A percentile compares a stretch with the other conserved stretches of the same genome.
Evolutionary conservation across 2,113 vertebrate species (phyloP).

Genomic region (Bagarius yarrelli): DNA sequence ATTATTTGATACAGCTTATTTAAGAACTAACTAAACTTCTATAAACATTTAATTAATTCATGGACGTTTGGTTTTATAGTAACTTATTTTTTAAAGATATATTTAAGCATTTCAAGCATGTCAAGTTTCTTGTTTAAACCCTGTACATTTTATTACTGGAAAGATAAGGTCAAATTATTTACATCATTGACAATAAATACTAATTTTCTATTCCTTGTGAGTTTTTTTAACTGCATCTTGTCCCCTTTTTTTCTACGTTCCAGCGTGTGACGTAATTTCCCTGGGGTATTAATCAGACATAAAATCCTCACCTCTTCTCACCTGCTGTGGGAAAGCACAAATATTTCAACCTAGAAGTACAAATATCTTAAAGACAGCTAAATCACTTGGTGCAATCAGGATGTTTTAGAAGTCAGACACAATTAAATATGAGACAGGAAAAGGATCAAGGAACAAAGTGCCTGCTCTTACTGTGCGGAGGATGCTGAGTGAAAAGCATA

Average conservation of each 20-base stretch:
- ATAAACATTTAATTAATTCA: background rate
- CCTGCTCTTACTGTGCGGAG: background rate
- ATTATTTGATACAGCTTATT: background rate
- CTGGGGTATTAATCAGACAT: slow-evolving; percentile 7
- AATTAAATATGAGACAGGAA: background rate
- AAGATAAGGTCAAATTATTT: background rate
- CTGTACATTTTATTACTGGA: background rate
- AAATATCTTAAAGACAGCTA: background rate
- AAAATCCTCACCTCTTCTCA: background rate
- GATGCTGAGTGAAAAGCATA: background rate
- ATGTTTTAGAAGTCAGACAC: background rate
- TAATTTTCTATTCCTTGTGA: background rate
- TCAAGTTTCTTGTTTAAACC: background rate
- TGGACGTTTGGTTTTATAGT: background rate
- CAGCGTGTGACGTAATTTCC: background rate
- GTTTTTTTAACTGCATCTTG: slow-evolving; percentile 1
- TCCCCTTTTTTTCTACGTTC: background rate
- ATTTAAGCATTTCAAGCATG: background rate
- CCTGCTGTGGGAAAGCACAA: background rate
- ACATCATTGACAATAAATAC: background rate
- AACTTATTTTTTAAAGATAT: no score
- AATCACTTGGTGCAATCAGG: background rate
- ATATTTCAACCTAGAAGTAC: background rate
- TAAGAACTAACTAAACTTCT: background rate
- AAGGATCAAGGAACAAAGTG: background rate